Evolutionary conservation across 2,797 vertebrate species (phyloP).

Genomic region (Halcyon chelicuti): DNA sequence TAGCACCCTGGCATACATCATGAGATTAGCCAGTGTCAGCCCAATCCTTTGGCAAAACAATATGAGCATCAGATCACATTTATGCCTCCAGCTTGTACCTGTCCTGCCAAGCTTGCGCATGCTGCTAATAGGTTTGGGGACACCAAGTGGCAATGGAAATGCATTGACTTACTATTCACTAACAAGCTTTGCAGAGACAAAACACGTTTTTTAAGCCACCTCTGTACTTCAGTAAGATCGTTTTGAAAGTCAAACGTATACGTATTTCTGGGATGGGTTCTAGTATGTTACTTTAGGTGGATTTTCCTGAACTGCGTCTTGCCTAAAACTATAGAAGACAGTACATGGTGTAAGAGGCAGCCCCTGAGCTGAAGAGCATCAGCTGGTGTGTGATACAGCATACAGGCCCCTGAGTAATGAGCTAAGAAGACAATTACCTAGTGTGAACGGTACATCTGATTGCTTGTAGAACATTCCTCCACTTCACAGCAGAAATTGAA

Average conservation of each 20-base stretch:
- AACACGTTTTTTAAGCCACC: background rate
- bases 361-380: background rate
- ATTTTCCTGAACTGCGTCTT: background rate
- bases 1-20: background rate
- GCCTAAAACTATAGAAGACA: background rate
- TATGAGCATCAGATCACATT: background rate
- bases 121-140: background rate
- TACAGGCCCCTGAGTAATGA: background rate
- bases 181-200: background rate
- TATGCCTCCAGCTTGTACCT: background rate
- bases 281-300: background rate
- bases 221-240: background rate
- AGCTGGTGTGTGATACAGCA: background rate
- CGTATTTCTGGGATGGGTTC: background rate
- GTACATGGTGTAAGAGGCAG: background rate
- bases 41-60: background rate
- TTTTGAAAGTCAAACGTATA: background rate
- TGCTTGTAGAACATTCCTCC: background rate
- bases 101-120: background rate
- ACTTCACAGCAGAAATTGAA: background rate
- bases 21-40: background rate
- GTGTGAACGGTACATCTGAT: background rate
- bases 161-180: background rate
- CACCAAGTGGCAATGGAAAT: slow-evolving; percentile 41
- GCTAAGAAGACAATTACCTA: background rate